Evolutionary conservation across 92 coral and sea anemone genomes (phyloP).

Genomic region (Phenganax subtilis): DNA sequence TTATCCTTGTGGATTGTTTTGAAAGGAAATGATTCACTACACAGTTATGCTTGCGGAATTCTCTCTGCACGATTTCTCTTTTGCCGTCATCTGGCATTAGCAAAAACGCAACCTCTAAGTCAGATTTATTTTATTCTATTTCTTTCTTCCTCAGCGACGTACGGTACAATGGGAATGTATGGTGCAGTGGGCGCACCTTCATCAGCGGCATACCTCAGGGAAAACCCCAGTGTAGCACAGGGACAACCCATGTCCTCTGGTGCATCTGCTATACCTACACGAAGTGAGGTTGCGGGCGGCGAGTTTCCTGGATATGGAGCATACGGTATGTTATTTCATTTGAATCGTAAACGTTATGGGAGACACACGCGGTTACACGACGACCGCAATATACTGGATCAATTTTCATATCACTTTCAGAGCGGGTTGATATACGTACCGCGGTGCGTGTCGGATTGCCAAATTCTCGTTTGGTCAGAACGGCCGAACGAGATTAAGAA

Average conservation of each 20-base stretch:
- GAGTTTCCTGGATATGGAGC: conserved; percentile 31
- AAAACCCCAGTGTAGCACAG: conserved; percentile 7
- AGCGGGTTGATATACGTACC: too few relatives aligned
- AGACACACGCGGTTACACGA: too few relatives aligned
- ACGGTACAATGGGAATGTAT: conserved; percentile 34
- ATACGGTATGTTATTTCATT: conserved; percentile 19
- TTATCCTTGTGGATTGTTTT: too few relatives aligned
- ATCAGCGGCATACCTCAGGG: conserved; percentile 16
- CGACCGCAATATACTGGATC: neutral
- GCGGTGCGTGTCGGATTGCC: too few relatives aligned
- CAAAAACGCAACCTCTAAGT: too few relatives aligned
- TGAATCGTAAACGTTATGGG: too few relatives aligned
- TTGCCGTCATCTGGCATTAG: too few relatives aligned
- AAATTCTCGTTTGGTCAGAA: too few relatives aligned
- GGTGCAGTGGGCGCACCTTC: conserved; percentile 41
- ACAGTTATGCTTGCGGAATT: too few relatives aligned
- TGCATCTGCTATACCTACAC: conserved; percentile 21
- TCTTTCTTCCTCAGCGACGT: neutral
- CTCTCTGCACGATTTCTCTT: too few relatives aligned
- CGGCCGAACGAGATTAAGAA: too few relatives aligned
- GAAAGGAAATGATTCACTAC: too few relatives aligned
- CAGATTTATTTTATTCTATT: neutral
- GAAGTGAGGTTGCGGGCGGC: conserved; percentile 9
- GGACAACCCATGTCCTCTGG: conserved; percentile 28
- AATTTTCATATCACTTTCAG: neutral